Base-by-base conservation (phyloP, 1,140 invertebrate genomes). In the Chrysomallon squamiferum region DNA sequence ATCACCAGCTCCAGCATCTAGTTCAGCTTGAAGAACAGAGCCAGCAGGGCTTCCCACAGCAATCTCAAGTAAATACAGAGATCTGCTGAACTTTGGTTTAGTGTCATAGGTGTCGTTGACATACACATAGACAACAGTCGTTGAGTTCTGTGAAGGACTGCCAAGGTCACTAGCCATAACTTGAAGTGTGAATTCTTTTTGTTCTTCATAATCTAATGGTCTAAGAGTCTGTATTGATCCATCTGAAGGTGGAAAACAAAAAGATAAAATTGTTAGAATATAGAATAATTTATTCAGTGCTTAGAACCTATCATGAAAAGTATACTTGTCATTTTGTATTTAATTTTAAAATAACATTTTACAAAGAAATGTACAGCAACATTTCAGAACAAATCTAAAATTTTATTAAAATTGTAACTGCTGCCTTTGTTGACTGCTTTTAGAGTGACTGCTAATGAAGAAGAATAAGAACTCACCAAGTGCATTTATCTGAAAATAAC, bases 31-130 rank as follows among this genome's bases (percentile, higher is more conserved):
- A 54, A 97, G 91, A 72, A 90, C 91, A 0, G 92, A 93, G 15
- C 94, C 94, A 6, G 90, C 87, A 0, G 93, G 90, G 78, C 95
- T 93, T 81, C 96, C 96, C 82, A 97, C 94, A 70, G 90, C 90
- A 9, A 96, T 92, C 30, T 88, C 91, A 18, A 83, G 82, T 30
- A 73, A 67, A 65, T 88, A 88, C 18, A 77, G 71, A 7, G 65
- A 45, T 41, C 82, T 70, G 13, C 68, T 66, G 68, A 88, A 88
- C 11, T 70, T 64, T 0, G 86, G 83, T 22, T 45, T 41, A 38
- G 74, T 74, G 47, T 77, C 69, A 49, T 70, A 69, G 7, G 59
- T 56, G 38, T 79, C 69, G 29, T 49, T 56, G 35, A 76, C 65
- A 9, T 22, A 38, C 0, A 77, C 52, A 0, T 22, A 59, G 7